These are phyloP conservation scores for Cryptosula pallasiana DNA, from an alignment of 2,888 invertebrate genomes.

Conservation along the genomic window DNA sequence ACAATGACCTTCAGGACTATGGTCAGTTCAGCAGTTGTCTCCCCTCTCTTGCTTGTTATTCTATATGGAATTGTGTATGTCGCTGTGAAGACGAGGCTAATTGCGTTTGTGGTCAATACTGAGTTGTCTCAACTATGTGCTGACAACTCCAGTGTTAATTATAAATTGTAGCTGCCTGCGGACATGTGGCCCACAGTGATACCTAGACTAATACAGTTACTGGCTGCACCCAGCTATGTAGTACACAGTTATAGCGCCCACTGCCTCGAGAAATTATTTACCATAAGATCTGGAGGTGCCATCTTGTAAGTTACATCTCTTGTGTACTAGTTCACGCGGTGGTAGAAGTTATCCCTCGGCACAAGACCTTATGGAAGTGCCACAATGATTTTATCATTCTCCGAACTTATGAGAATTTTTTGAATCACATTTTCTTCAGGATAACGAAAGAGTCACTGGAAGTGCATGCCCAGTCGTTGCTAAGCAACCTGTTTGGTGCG, in stretches of 20 bases:
- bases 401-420: too few relatives aligned
- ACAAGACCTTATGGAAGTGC: too few relatives aligned
- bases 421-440: too few relatives aligned
- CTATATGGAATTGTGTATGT: too few relatives aligned
- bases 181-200: constrained; percentile 66
- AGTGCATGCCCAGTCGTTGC: constrained; percentile 57
- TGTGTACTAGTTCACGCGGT: too few relatives aligned
- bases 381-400: too few relatives aligned
- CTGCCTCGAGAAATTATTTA: constrained; percentile 71
- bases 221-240: constrained; percentile 73
- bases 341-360: too few relatives aligned
- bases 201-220: constrained; percentile 72
- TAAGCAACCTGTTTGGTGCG: constrained; percentile 71
- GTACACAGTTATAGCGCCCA: constrained; percentile 93
- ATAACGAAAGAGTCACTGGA: constrained; percentile 40
- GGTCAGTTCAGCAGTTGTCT: constrained; percentile 33
- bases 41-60: background rate
- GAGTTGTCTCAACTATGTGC: background rate
- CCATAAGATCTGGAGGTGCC: background rate
- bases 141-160: background rate
- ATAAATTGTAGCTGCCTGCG: constrained; percentile 21
- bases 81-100: too few relatives aligned
- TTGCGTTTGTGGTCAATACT: too few relatives aligned
- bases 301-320: background rate
- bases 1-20: constrained; percentile 91